Evolutionary conservation across 2,888 invertebrate genomes (phyloP), one percentile per base, ranked within the genome.

Genomic region (Metellina segmentata): DNA sequence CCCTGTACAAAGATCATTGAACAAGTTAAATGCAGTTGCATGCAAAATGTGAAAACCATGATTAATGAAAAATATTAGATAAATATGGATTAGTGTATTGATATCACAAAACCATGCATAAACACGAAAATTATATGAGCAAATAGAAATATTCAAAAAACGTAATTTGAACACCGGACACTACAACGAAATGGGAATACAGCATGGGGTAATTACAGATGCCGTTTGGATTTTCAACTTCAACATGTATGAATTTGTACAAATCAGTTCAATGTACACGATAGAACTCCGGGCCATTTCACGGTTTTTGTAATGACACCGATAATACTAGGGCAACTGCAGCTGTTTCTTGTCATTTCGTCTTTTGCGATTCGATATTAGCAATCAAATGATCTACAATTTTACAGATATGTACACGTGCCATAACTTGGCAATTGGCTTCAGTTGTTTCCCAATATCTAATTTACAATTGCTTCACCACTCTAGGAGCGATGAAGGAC

Each of bases 21-120:
- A 61, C 34, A 61, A 61, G 61, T 16, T 61, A 79, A 69, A 79
- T 79, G 79, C 79, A 79, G 61, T 61, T 34, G 34, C 79, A 79
- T 20, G 51, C 16, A 51, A 78, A 52, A 78, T 52, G 16, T 61
- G 61, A 61, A 78, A 49, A 77, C 8, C n/a, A 49, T 48, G 49
- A n/a, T 49, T 48, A 49, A 77, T n/a, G 51, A 48, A 77, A 52
- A 51, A 52, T 72, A 19, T 89, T 71, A 52, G 48, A 89, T 69
- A 82, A 81, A 75, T 87, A 79, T 70, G 74, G 52, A 83, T 83
- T 82, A 71, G 77, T 78, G 83, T 83, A 72, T 75, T 74, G 77
- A 88, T 91, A 91, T 87, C 91, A 91, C 91, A 91, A 91, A 91
- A 91, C 83, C 91, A 91, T 88, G 88, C 85, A 81, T 52, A 52